Base-by-base conservation (phyloP, 2,113 vertebrate genomes). In the Odobenus rosmarus region DNA sequence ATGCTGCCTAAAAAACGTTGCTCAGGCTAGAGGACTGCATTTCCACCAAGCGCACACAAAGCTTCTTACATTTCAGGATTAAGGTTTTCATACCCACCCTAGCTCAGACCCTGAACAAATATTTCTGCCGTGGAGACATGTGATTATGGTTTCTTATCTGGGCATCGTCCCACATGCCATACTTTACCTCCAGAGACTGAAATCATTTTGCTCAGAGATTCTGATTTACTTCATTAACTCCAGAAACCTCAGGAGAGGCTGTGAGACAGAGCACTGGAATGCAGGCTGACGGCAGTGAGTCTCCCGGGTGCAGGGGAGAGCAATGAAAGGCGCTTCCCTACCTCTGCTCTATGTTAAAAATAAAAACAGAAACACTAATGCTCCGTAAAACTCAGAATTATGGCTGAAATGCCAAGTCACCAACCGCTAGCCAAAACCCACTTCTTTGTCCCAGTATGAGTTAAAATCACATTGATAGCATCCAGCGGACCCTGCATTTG, bases 221-320 rank as follows among this genome's bases (percentile, higher is more conserved):
- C 77, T 77, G 77, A 88, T 88, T 95, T 92, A 90, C 88, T 84
- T 98, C 90, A 71, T 97, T 96, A 94, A 88, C 84, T 96, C 88
- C 77, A 94, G 62, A 96, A 96, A 74, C 46, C 80, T 84, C 91
- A 33, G 57, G 74, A 97, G 94, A 85, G 59, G 28, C 28, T 24
- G 0, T 31, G 90, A 90, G 82, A 90, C 74, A 49, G 28, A 21
- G 64, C 69, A 8, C 3, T 92, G 62, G 82, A 93, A 89, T 31
- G 83, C 53, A 49, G 31, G 59, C 83, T 90, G 84, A 76, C 0
- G 33, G 69, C 15, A 21, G 13, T 3, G 33, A 36, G 24, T 64
- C 87, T 93, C 90, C 33, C 0, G 26, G 15, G 67, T 64, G 14
- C 51, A 24, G 1, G 14, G 61, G 10, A 55, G 59, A 55, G 14